These are phyloP conservation scores for Caracal caracal DNA, from an alignment of 2,113 vertebrate genomes.

Conservation along the genomic window DNA sequence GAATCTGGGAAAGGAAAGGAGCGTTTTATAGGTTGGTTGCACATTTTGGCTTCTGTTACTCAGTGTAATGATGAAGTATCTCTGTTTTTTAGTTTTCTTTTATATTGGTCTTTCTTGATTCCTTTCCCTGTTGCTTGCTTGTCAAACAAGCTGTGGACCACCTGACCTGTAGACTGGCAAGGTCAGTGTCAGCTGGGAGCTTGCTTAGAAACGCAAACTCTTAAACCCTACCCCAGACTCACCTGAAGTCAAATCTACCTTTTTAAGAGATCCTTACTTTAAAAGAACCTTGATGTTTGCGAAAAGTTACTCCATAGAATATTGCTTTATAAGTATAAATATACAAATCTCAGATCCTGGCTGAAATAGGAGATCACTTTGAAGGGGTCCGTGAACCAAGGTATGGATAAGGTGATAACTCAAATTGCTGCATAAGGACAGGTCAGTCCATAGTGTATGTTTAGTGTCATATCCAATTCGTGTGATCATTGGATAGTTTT, in stretches of 20 bases:
- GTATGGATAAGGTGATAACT: too few relatives aligned
- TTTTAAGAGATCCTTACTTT: not conserved
- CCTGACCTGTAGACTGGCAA: not conserved
- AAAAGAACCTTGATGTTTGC: not conserved
- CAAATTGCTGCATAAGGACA: not conserved
- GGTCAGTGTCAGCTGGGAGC: not conserved
- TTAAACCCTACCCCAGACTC: not conserved
- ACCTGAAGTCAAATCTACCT: not conserved
- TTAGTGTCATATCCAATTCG: not conserved
- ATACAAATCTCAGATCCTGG: not conserved
- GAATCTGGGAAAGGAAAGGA: not conserved
- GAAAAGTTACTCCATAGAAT: not conserved
- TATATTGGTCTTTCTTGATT: not conserved
- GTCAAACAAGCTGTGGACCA: not conserved
- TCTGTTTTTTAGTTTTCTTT: not conserved
- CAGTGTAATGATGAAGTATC: not conserved
- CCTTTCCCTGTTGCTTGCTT: not conserved
- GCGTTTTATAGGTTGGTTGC: not conserved
- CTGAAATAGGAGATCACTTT: not conserved
- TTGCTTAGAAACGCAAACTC: not conserved
- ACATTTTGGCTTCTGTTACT: not conserved
- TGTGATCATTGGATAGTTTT: not conserved
- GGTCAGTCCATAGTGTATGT: rapidly evolving
- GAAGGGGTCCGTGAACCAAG: not conserved
- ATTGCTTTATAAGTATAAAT: not conserved